These are phyloP conservation scores for Heliconius eleuchia DNA, from an alignment of 1,140 invertebrate genomes.

Conservation along the genomic window DNA sequence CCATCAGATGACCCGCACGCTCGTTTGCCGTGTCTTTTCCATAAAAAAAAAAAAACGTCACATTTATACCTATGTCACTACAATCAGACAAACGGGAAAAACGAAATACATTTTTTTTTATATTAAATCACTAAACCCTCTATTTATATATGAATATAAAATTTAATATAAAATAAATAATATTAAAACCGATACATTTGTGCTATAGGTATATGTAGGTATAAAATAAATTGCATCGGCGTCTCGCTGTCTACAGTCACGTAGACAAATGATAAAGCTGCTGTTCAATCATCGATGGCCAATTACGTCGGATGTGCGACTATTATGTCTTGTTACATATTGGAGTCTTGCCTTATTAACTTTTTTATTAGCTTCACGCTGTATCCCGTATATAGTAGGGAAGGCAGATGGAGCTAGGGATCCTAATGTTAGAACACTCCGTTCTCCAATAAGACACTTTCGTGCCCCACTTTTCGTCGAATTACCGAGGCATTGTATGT, in stretches of 20 bases:
- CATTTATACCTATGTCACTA: too few relatives aligned
- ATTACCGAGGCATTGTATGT: too few relatives aligned
- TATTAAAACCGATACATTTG: background rate
- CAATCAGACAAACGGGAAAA: too few relatives aligned
- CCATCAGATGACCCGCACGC: too few relatives aligned
- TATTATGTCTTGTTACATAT: background rate
- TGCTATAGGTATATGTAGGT: background rate
- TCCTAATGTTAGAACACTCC: background rate
- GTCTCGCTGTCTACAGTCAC: slow-evolving; percentile 59
- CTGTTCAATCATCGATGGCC: slow-evolving; percentile 3
- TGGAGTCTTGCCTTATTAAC: background rate
- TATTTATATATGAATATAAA: background rate
- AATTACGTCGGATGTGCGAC: background rate
- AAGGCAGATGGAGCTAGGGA: background rate
- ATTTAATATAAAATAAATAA: background rate
- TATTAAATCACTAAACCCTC: too few relatives aligned
- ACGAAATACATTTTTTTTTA: too few relatives aligned
- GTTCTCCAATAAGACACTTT: background rate
- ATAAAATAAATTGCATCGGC: slow-evolving; percentile 41
- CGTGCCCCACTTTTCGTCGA: background rate
- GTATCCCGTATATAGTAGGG: background rate
- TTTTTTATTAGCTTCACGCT: background rate
- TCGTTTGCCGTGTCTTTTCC: too few relatives aligned
- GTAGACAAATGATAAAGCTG: slow-evolving; percentile 37
- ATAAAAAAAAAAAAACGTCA: too few relatives aligned